Conservation (phyloP, 2,797 vertebrate genomes). For the Neomorphus geoffroyi region DNA sequence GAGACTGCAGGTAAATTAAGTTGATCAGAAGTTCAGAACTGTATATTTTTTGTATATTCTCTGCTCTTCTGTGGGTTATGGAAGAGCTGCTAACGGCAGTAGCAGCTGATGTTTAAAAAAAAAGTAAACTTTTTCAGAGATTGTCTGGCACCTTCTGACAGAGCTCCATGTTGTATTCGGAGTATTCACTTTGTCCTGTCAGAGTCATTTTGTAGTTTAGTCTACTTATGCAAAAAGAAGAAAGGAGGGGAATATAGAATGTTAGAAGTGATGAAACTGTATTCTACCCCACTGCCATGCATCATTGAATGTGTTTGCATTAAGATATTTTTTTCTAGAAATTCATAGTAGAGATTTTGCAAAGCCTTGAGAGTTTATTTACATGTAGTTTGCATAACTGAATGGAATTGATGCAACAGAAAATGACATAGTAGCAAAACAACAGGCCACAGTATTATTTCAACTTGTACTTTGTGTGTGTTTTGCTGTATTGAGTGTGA, state of each 20-base stretch:
- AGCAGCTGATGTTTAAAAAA: background rate
- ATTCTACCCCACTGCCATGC: rapidly evolving
- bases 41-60: background rate
- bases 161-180: background rate
- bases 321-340: background rate
- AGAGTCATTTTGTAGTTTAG: background rate
- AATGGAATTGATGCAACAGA: background rate
- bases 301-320: rapidly evolving
- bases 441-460: background rate
- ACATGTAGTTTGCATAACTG: background rate
- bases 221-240: background rate
- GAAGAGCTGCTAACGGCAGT: background rate
- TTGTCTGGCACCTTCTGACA: background rate
- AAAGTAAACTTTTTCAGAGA: background rate
- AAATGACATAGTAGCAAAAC: background rate
- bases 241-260: background rate
- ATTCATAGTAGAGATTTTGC: background rate
- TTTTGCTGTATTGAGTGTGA: background rate
- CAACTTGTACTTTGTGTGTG: background rate
- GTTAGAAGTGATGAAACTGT: rapidly evolving
- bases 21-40: background rate
- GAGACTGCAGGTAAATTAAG: background rate
- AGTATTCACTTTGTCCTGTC: background rate
- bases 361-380: background rate
- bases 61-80: background rate